Evolutionary conservation across 2,797 vertebrate species (phyloP).

Genomic region (Cephalopachus bancanus): DNA sequence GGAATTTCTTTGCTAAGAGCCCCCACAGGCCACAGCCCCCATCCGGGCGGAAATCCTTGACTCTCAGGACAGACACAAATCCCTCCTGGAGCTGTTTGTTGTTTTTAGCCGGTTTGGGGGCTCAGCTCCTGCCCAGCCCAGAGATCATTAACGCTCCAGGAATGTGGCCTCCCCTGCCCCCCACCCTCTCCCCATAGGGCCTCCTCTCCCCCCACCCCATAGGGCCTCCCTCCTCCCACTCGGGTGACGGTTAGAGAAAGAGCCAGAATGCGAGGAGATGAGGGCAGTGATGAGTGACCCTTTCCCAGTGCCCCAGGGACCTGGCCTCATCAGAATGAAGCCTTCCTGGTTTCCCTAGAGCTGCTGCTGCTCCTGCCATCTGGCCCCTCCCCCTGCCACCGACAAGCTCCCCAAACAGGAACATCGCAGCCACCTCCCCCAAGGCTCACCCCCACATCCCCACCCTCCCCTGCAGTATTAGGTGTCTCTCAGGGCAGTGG

Average conservation of each 20-base stretch:
- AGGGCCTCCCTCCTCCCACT: conserved; percentile 57
- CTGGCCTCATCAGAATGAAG: conserved; percentile 1
- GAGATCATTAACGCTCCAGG: conserved; percentile 83
- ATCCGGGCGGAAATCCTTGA: conserved; percentile 73
- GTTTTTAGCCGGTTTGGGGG: conserved; percentile 80
- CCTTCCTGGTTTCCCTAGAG: background rate
- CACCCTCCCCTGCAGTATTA: background rate
- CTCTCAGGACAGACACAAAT: conserved; percentile 75
- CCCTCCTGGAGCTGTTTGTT: conserved; percentile 81
- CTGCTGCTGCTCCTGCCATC: conserved; percentile 20
- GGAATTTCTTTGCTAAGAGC: conserved; percentile 72
- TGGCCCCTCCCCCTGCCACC: background rate
- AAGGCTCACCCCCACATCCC: background rate
- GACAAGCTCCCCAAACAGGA: background rate
- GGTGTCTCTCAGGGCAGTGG: background rate
- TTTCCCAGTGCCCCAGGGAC: background rate
- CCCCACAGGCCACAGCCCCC: conserved; percentile 37
- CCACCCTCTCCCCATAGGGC: background rate
- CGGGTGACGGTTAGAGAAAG: background rate
- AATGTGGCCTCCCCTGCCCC: conserved; percentile 69
- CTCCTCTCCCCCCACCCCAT: conserved; percentile 55
- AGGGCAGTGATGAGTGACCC: conserved; percentile 54
- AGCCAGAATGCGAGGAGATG: background rate
- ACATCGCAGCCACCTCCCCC: background rate
- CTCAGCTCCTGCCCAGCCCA: conserved; percentile 67